Base-by-base conservation (phyloP, 2,797 vertebrate species). In the Otus scops region DNA sequence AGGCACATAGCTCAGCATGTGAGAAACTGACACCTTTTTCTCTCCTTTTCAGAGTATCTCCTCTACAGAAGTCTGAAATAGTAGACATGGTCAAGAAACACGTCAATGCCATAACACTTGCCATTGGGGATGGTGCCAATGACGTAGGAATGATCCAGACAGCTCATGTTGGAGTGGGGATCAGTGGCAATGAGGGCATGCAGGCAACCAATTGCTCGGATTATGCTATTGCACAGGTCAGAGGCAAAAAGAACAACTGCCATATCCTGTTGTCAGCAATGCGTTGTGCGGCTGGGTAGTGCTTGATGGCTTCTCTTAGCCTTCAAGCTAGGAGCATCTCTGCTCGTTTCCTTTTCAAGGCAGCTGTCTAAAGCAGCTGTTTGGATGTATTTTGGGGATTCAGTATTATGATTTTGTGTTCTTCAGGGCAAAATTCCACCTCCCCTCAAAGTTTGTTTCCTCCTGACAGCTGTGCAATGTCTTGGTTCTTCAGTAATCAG, bases 81-180 rank as follows among this genome's bases (percentile, higher is more conserved):
- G 99, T 99, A 96, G 99, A 99, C 47, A 99, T 99, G 98, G 99
- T 99, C 96, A 99, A 99, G 98, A 99, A 99, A 92, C 99, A 99
- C 4, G 99, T 99, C 88, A 99, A 99, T 95, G 99, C 99, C 97
- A 99, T 99, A 98, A 99, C 99, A 4, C 98, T 99, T 87, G 99
- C 99, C 39, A 99, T 99, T 22, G 99, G 99, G n/a, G 99, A 99
- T 1, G 99, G 99, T 20, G 99, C 99, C 69, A 99, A 99, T 4
- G 99, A 99, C 0, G 99, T 99, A n/a, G 99, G 99, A 78, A 99
- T 99, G 99, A 99, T 99, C 97, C 99, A 99, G 98, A 99, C 99
- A 1, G 99, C 99, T 69, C 99, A 99, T 0, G 99, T 99, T 13
- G 99, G 99, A 27, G 99, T 99, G 60, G 99, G 99, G 57, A 99